Percentiles rank a stretch among this genome's conserved stretches.
These are phyloP conservation scores for Apomyelois bistriatella DNA, from an alignment of 2,888 invertebrate genomes.

Conservation along the genomic window DNA sequence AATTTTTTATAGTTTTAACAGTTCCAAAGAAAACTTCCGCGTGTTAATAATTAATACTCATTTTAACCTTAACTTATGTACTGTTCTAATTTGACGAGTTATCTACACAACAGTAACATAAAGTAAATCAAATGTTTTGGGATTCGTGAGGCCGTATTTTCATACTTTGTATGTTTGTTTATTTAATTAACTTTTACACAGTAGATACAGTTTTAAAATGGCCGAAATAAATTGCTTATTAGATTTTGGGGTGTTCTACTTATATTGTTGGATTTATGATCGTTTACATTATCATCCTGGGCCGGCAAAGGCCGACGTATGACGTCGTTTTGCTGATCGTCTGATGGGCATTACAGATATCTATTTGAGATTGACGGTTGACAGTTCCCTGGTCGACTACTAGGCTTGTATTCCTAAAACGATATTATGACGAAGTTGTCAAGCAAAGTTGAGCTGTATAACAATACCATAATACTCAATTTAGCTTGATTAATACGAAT, in stretches of 20 bases:
- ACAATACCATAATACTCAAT: not conserved
- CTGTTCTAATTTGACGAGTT: no score
- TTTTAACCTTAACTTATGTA: no score
- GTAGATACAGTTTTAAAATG: not conserved
- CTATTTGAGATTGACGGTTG: not conserved
- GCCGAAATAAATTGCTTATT: not conserved
- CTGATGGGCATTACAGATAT: conserved; percentile 2
- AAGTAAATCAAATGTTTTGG: no score
- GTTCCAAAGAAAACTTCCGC: no score
- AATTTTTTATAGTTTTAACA: not conserved
- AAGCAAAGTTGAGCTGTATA: not conserved
- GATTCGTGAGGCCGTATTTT: no score
- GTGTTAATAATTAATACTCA: no score
- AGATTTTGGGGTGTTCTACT: not conserved
- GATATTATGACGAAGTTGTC: not conserved
- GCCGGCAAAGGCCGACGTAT: not conserved
- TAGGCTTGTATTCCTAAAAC: not conserved
- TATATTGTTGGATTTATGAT: not conserved
- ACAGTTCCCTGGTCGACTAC: not conserved
- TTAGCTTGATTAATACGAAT: not conserved
- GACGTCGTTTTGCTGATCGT: not conserved
- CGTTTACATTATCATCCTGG: not conserved
- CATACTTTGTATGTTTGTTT: no score
- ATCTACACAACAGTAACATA: no score
- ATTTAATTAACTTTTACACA: no score